A percentile compares a stretch with the other conserved stretches of the same genome.
Conservation (phyloP, 2,888 invertebrate genomes). For the Euspilapteryx auroguttella region DNA sequence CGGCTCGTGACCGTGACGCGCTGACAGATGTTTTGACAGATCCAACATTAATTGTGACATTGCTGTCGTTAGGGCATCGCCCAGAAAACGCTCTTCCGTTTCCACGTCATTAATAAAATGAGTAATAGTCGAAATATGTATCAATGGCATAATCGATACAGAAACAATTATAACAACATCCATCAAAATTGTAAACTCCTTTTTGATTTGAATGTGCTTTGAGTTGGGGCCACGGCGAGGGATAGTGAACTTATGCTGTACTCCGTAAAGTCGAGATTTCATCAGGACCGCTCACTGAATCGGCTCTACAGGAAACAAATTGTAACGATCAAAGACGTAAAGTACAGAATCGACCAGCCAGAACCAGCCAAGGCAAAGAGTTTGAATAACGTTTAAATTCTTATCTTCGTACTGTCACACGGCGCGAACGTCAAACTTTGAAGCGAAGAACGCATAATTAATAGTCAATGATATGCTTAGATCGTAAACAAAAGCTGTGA, state of each 20-base stretch:
- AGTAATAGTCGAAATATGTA: constrained; percentile 59
- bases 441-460: constrained; percentile 59
- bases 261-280: too few relatives aligned
- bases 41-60: constrained; percentile 55
- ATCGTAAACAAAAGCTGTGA: constrained; percentile 60
- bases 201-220: constrained; percentile 22
- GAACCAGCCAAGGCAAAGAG: constrained; percentile 10
- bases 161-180: constrained; percentile 61
- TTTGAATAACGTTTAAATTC: constrained; percentile 56
- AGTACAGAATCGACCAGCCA: constrained; percentile 26
- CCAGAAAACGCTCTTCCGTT: constrained; percentile 44
- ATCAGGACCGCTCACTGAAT: too few relatives aligned
- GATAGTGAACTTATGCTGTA: too few relatives aligned
- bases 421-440: constrained; percentile 58
- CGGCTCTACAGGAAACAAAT: too few relatives aligned
- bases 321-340: constrained; percentile 3
- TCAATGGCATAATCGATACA: constrained; percentile 62
- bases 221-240: constrained; percentile 1
- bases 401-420: constrained; percentile 59
- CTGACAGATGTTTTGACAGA: constrained; percentile 58
- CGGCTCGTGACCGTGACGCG: constrained; percentile 17
- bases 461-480: constrained; percentile 58
- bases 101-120: constrained; percentile 60
- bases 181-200: constrained; percentile 53
- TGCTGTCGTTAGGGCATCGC: constrained; percentile 44